phyloP scores from a whole-genome alignment of 2,888 invertebrate genomes.

The Halictus quadricinctus region DNA sequence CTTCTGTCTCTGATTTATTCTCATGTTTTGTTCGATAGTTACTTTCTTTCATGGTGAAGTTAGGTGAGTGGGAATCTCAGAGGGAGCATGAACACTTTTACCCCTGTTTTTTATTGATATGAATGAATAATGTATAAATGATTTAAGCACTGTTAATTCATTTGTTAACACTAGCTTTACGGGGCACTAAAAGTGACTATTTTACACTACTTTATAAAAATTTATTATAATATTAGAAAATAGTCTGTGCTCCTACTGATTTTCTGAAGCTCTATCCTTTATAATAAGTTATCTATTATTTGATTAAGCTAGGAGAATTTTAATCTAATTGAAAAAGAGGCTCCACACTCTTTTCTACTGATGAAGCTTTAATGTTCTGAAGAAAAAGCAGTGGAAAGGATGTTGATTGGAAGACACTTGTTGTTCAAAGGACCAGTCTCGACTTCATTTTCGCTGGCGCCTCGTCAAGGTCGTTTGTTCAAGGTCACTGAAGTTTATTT shows the following conservation, averaged over 20 bases:
- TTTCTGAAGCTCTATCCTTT: too few relatives aligned
- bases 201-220: too few relatives aligned
- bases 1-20: neutral
- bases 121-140: neutral
- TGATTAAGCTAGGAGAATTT: too few relatives aligned
- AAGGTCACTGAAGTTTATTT: constrained; percentile 9
- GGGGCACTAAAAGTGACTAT: too few relatives aligned
- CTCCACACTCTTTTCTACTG: neutral
- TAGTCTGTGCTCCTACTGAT: too few relatives aligned
- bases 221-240: too few relatives aligned
- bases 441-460: neutral
- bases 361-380: neutral
- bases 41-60: neutral
- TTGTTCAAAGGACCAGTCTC: constrained; percentile 2
- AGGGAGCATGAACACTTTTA: neutral
- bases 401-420: constrained; percentile 29
- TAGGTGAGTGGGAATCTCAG: neutral
- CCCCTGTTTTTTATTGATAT: neutral
- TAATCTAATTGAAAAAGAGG: neutral
- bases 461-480: constrained; percentile 13
- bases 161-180: neutral
- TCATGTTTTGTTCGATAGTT: neutral
- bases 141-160: neutral
- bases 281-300: too few relatives aligned
- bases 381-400: neutral